phyloP scores from a whole-genome alignment of 2,888 invertebrate genomes.

The Muschampia plurimacula region DNA sequence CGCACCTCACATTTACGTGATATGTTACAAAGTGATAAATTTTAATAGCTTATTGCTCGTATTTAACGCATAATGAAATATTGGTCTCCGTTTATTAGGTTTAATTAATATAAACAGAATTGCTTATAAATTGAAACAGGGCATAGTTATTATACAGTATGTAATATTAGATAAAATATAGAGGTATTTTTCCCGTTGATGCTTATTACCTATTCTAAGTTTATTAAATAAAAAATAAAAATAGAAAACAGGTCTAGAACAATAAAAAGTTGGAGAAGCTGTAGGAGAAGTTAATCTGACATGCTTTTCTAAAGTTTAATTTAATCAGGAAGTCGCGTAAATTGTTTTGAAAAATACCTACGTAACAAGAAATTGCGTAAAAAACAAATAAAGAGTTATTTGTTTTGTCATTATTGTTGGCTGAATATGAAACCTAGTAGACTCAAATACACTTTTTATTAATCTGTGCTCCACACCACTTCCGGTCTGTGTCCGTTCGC shows the following conservation, averaged over 20 bases:
- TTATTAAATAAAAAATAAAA: not conserved
- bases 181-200: not conserved
- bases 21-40: not conserved
- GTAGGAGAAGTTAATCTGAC: not conserved
- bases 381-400: no score
- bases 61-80: not conserved
- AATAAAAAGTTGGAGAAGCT: conserved; percentile 3
- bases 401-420: no score
- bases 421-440: no score
- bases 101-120: not conserved
- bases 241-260: not conserved
- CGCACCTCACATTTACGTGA: not conserved
- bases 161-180: not conserved
- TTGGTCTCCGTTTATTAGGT: not conserved
- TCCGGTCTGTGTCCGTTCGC: no score
- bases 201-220: not conserved
- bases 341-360: not conserved
- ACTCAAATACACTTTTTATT: no score
- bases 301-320: conserved; percentile 4
- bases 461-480: no score
- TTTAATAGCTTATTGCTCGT: not conserved
- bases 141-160: not conserved
- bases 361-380: not conserved
- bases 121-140: not conserved
- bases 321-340: not conserved